A percentile compares a stretch with the other conserved stretches of the same genome.
phyloP scores from a whole-genome alignment of 2,113 vertebrate species.

The Manacus vitellinus region DNA sequence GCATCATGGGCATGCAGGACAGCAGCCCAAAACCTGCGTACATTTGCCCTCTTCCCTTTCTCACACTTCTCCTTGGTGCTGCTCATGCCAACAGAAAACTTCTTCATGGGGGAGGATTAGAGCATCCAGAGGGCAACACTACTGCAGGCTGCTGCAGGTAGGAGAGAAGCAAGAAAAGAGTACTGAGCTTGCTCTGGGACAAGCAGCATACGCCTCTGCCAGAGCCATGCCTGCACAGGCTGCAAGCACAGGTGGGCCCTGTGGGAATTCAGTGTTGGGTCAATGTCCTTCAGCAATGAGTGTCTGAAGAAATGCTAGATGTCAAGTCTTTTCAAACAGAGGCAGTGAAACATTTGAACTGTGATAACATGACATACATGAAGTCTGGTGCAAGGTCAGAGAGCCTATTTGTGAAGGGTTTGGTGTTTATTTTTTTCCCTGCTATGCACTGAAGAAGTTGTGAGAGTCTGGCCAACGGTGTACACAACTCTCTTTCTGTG shows the following conservation, averaged over 20 bases:
- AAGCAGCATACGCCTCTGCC: fast-evolving
- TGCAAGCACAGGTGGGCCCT: fast-evolving
- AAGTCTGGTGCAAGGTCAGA: not conserved
- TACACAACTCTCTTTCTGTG: not conserved
- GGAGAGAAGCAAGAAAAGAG: not conserved
- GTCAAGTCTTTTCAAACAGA: not conserved
- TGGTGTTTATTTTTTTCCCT: not conserved
- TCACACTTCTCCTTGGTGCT: not conserved
- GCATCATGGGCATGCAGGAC: fast-evolving
- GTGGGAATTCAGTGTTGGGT: not conserved
- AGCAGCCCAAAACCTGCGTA: not conserved
- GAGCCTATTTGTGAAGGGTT: not conserved
- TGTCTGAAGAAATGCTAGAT: not conserved
- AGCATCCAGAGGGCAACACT: not conserved
- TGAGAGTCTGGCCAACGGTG: not conserved
- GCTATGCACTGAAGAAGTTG: not conserved
- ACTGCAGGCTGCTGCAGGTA: not conserved
- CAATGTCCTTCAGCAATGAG: not conserved
- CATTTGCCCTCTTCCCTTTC: fast-evolving
- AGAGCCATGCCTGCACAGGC: fast-evolving
- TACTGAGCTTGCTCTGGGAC: not conserved
- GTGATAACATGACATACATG: not conserved
- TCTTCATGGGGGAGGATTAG: not conserved
- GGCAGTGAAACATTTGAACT: not conserved
- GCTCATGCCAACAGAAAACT: not conserved